Base-by-base conservation (phyloP, 2,888 invertebrate genomes). In the Cataglyphis livida region DNA sequence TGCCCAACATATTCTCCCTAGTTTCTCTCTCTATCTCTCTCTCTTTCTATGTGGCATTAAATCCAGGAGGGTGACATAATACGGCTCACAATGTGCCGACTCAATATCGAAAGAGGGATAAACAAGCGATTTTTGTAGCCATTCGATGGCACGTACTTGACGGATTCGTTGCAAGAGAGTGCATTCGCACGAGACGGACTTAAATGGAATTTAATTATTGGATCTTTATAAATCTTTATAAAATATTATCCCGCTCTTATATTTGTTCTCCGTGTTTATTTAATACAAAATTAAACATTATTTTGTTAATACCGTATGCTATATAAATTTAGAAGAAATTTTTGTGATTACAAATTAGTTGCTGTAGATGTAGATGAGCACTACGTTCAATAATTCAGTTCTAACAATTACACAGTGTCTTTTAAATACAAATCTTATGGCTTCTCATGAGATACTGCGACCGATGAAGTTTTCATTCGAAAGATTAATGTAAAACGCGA, bases 11-110 rank as follows among this genome's bases (percentile, higher is more conserved):
- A 57, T 38, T 76, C 28, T 9, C 76, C 12, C 54, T 15, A 35
- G n/a, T n/a, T 15, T 62, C 10, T 44, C 18, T 82, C 88, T 86
- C 76, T 82, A 83, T 85, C 85, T 83, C 85, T 89, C 85, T 85
- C 88, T 82, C 84, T 84, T 85, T 84, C 85, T 89, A 15, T 65
- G 25, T 44, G 18, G n/a, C 32, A 25, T 79, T 59, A 79, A 70
- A 79, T 61, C 59, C 59, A 59, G 12, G 59, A 79, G 78, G 71
- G 78, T 78, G 59, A 59, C 38, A 70, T 68, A 78, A 78, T 78
- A 44, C 78, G 68, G 70, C 70, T 78, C 71, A 35, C 78, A 32
- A 79, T 70, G 44, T 18, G 59, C 68, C 32, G 32, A 59, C 41
- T 54, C 59, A 35, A 79, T 79, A 79, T 79, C 78, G 59, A 18